These are phyloP conservation scores for Numida meleagris DNA, from an alignment of 2,113 vertebrate species.

Conservation along the genomic window DNA sequence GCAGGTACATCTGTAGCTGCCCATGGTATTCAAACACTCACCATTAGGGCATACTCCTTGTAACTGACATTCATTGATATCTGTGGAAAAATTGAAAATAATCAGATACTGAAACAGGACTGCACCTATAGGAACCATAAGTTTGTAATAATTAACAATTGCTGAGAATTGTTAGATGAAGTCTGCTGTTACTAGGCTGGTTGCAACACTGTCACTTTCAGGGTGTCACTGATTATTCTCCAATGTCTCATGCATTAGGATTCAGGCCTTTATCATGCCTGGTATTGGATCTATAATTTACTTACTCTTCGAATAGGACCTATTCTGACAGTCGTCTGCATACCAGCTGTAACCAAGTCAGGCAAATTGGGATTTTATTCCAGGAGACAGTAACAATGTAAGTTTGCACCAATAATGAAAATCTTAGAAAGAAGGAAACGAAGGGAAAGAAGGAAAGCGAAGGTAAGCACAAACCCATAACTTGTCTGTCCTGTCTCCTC, in stretches of 20 bases:
- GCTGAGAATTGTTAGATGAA: not conserved
- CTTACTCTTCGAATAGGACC: not conserved
- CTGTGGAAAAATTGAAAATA: constrained; percentile 73
- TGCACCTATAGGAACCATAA: not conserved
- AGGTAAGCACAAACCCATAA: not conserved
- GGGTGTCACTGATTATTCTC: not conserved
- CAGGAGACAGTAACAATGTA: not conserved
- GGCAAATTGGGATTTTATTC: constrained; percentile 4
- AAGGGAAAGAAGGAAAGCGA: not conserved
- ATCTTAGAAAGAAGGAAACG: not conserved
- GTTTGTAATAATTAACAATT: not conserved
- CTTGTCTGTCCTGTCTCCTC: not conserved
- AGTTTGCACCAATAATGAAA: not conserved
- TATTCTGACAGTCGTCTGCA: not conserved
- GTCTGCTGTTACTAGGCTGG: not conserved
- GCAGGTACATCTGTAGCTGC: constrained; percentile 95
- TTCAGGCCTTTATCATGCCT: not conserved
- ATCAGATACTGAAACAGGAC: not conserved
- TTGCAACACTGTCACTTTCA: not conserved
- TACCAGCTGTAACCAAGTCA: not conserved
- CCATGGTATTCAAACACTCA: constrained; percentile 93
- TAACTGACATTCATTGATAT: constrained; percentile 94
- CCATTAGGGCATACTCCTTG: constrained; percentile 93
- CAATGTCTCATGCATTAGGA: not conserved
- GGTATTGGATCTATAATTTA: not conserved